Base-by-base conservation (phyloP, 30 jellyfish, hydroid and myxozoan genomes). In the Aurelia aurita complex sp. Pacific region DNA sequence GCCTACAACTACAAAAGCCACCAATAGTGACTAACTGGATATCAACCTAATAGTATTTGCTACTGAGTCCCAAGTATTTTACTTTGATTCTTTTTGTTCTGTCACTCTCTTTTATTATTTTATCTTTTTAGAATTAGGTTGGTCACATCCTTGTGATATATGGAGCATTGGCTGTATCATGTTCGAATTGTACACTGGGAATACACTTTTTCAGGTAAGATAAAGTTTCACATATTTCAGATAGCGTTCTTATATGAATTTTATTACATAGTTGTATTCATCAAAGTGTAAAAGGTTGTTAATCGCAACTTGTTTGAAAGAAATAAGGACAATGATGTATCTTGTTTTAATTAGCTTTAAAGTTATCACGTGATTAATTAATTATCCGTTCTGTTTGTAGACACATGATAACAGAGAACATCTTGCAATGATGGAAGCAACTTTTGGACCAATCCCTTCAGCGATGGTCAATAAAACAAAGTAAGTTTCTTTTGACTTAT, bases 151-250 rank as follows among this genome's bases (percentile, higher is more conserved):
- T 0, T 94, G 99, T 89, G 99, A 94, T 66, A 76, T 94, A 3
- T 94, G 99, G 99, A 94, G 99, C 55, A 73, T 92, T 81, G 99
- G 98, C 2, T 94, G 99, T 66, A 94, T 94, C 34, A 89, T 94
- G 69, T 94, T 71, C 65, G 99, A 94, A 74, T 62, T 94, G 17
- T 94, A 94, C 86, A 84, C 96, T 69, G 99, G 99, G 53, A 85
- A 89, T 52, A 85, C 99, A 1, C 89, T 94, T 16, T 94, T 94
- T 85, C 97, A 85, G 97, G 99, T 94, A 34, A 2, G 51, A 13
- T 46, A 46, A 46, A 4, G 57, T 46, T 6, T 46, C 57, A 46
- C 0, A n/a, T 38, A 38, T 38, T 38, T 38, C 4, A 38, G 50
- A 38, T 38, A 38, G 4, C 50, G 50, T 38, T 38, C 52, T 40